Evolutionary conservation across 2,888 invertebrate genomes (phyloP).

Genomic region (Drosophila acutilabella): DNA sequence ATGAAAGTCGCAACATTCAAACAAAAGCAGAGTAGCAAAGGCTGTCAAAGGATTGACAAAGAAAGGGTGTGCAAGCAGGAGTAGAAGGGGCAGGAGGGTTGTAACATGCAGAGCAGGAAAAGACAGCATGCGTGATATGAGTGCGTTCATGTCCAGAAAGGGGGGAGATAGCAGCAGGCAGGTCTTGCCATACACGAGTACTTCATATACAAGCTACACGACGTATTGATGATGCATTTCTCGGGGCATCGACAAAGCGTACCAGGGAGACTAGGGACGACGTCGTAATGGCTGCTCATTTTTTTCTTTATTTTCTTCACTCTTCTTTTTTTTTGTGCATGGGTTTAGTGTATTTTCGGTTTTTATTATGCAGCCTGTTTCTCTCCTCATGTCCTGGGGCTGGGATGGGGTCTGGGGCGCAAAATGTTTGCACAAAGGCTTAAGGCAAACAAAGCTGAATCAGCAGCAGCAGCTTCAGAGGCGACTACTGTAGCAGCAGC

Average conservation of each 20-base stretch:
- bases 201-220: constrained; percentile 1
- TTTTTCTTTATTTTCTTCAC: neutral
- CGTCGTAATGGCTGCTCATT: constrained; percentile 42
- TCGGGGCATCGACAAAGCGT: constrained; percentile 59
- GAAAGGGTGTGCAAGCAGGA: too few relatives aligned
- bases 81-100: constrained; percentile 4
- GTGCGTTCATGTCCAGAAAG: constrained; percentile 12
- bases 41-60: constrained; percentile 28
- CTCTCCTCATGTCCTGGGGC: constrained; percentile 25
- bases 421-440: constrained; percentile 83
- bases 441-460: constrained; percentile 83
- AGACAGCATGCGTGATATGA: constrained; percentile 54
- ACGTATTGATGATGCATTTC: constrained; percentile 78
- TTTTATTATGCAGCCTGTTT: constrained; percentile 61
- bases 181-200: neutral
- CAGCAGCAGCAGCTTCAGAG: constrained; percentile 65
- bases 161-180: neutral
- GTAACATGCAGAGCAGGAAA: constrained; percentile 6
- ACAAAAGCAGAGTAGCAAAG: constrained; percentile 33
- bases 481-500: constrained; percentile 58
- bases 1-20: neutral
- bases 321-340: constrained; percentile 14
- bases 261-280: constrained; percentile 29
- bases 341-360: constrained; percentile 62
- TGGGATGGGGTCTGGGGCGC: constrained; percentile 55